Percentiles rank a stretch among this genome's conserved stretches.
Conservation (phyloP, 2,797 vertebrate genomes). For the Pelobates cultripes region DNA sequence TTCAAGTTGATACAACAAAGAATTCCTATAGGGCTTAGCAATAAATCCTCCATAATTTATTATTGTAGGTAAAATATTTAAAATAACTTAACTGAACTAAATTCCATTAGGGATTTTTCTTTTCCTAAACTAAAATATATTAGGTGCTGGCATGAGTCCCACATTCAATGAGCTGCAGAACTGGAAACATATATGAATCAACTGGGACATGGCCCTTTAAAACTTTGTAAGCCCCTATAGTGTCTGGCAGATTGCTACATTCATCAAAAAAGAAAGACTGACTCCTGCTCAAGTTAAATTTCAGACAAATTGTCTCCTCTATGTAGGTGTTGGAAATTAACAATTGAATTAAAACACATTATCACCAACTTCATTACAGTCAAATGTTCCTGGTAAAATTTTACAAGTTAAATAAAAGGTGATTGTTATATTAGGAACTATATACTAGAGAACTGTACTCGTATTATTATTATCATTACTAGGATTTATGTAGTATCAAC, state of each 20-base stretch:
- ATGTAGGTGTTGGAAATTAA: constrained; percentile 10
- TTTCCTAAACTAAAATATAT: constrained; percentile 34
- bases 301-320: constrained; percentile 16
- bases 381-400: no score
- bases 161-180: constrained; percentile 22
- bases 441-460: not conserved
- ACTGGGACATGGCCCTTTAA: constrained; percentile 13
- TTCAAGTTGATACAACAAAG: constrained; percentile 20
- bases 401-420: not conserved
- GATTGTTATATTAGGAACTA: not conserved
- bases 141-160: constrained; percentile 17
- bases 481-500: no score
- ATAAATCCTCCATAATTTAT: constrained; percentile 13
- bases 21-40: constrained; percentile 6
- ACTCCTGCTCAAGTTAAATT: constrained; percentile 15
- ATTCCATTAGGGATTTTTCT: constrained; percentile 24
- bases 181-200: constrained; percentile 24
- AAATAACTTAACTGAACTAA: constrained; percentile 29
- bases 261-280: constrained; percentile 19
- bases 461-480: no score
- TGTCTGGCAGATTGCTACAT: constrained; percentile 3
- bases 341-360: constrained; percentile 1
- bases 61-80: constrained; percentile 18
- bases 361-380: not conserved
- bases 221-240: constrained; percentile 13